Conservation (phyloP, 2,113 vertebrate genomes). For the Hyperopisus bebe region DNA sequence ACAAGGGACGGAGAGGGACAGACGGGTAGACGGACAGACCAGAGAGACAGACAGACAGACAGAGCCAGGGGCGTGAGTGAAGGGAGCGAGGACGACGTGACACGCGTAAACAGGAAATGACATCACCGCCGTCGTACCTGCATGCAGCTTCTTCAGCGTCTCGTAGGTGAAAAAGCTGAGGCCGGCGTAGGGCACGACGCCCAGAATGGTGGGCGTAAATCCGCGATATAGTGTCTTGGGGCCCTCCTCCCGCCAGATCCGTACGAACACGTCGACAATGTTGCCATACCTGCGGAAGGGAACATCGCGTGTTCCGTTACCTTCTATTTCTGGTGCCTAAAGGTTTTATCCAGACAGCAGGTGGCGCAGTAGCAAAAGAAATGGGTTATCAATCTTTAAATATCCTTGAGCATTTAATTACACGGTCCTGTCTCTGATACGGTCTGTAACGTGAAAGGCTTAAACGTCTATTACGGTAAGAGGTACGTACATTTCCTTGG, state of each 20-base stretch:
- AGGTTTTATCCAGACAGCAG: not conserved
- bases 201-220: slow-evolving; percentile 84
- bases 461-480: not conserved
- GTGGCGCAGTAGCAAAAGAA: not conserved
- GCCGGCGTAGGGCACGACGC: slow-evolving; percentile 86
- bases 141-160: slow-evolving; percentile 82
- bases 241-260: slow-evolving; percentile 88
- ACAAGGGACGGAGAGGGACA: not conserved
- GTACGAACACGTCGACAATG: slow-evolving; percentile 87
- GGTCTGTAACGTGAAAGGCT: not conserved
- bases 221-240: slow-evolving; percentile 83
- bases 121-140: slow-evolving; percentile 59
- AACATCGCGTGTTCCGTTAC: not conserved
- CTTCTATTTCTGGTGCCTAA: not conserved
- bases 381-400: not conserved
- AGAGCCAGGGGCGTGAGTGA: not conserved
- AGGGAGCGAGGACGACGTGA: not conserved
- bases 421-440: not conserved
- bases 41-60: not conserved
- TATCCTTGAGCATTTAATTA: not conserved
- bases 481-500: slow-evolving; percentile 88
- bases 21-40: not conserved
- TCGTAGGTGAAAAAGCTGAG: slow-evolving; percentile 98
- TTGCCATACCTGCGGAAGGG: slow-evolving; percentile 80
- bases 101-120: not conserved